Base-by-base conservation (phyloP, 2,797 vertebrate genomes). In the Pangasius djambal region DNA sequence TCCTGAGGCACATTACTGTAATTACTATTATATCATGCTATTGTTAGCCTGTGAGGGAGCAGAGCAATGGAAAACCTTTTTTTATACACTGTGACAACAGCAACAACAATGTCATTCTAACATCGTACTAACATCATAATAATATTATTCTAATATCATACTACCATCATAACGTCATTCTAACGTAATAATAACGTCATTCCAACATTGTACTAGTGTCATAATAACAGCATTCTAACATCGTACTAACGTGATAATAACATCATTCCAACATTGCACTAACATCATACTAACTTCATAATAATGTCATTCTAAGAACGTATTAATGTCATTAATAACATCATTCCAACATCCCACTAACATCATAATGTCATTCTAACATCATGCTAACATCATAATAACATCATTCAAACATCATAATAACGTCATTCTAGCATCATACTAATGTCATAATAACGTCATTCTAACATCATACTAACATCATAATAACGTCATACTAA, bases 351-450 rank as follows among this genome's bases (percentile, higher is more conserved):
- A 16, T 70, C 6, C 1, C 16, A 34, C 4, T 67, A 67, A 6
- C 15, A 22, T 63, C 1, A 9, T 63, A 12, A n/a, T 31, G 8
- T 28, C 6, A 22, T 63, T 22, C 8, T 61, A 63, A 63, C 25
- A 25, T 28, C 9, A 25, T n/a, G 1, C 4, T 57, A 59, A 25
- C 61, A 28, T 63, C 1, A 9, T 63, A 12, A n/a, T 31, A 67
- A 15, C 12, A 1, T 12, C 28, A 28, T 61, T 22, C 61, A 1
- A 65, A 65, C 25, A 10, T 65, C 28, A 0, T 13, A 4, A 9
- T n/a, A 13, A n/a, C 3, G 6, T 31, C 0, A 18, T 67, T 1
- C 3, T 13, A 70, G 20, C 3, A 6, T 70, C 0, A 0, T 40
- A 40, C 37, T 10, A 72, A 8, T 2, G 0, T 4, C 13, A 70